Evolutionary conservation across 2,113 vertebrate species (phyloP).

Genomic region (Marcusenius ussheri): DNA sequence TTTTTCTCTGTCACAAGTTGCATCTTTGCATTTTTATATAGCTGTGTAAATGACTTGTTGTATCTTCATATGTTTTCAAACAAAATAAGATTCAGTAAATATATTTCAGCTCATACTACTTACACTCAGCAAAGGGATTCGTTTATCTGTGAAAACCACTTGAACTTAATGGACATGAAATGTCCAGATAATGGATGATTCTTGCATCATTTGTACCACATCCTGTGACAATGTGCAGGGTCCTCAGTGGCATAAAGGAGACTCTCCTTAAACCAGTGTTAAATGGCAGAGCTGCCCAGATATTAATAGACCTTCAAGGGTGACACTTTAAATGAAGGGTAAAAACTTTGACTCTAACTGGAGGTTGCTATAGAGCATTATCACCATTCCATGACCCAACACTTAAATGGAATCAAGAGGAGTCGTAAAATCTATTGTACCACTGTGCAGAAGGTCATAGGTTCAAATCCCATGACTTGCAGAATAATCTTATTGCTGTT

Average conservation of each 20-base stretch:
- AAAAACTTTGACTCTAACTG: neutral
- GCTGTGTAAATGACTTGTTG: neutral
- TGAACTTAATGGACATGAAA: neutral
- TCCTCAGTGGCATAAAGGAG: neutral
- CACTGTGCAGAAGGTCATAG: neutral
- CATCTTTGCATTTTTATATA: neutral
- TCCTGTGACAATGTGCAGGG: neutral
- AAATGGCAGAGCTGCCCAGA: neutral
- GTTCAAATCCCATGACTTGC: neutral
- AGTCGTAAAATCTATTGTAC: neutral
- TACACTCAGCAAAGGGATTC: neutral
- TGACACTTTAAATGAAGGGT: neutral
- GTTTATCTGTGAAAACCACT: neutral
- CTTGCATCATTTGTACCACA: neutral
- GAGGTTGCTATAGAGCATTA: no score
- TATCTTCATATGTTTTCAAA: neutral
- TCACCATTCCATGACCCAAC: neutral
- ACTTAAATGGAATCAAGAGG: neutral
- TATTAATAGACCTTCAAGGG: neutral
- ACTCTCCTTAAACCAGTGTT: neutral
- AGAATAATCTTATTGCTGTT: neutral
- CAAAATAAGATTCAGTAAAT: neutral
- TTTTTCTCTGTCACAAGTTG: neutral
- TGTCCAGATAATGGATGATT: neutral
- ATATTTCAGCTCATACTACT: neutral